phyloP scores from a whole-genome alignment of 92 coral and sea anemone genomes.

The Parazoanthus darwini region DNA sequence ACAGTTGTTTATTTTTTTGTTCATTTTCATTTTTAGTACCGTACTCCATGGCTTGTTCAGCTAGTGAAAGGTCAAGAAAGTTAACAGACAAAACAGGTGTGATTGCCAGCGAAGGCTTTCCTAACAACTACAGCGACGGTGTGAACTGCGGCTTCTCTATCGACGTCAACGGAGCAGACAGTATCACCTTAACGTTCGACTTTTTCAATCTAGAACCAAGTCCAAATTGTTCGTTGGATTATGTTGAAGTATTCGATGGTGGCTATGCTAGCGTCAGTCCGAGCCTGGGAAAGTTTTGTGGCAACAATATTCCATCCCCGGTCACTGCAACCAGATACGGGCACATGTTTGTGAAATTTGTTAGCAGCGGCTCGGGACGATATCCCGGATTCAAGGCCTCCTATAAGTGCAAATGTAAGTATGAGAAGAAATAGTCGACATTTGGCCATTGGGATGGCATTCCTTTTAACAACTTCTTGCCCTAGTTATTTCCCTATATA shows the following conservation, averaged over 20 bases:
- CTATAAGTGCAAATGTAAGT: slow-evolving; percentile 35
- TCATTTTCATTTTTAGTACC: slow-evolving; percentile 12
- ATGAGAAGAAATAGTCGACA: neutral
- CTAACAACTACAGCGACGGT: slow-evolving; percentile 28
- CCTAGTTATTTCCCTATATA: too few species aligned
- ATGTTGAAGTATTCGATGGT: slow-evolving; percentile 35
- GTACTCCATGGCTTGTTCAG: slow-evolving; percentile 22
- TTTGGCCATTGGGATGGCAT: too few species aligned
- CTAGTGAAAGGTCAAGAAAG: neutral
- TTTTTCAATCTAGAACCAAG: slow-evolving; percentile 20
- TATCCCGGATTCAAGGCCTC: slow-evolving; percentile 38
- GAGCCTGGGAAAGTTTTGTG: slow-evolving; percentile 38
- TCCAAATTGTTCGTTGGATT: slow-evolving; percentile 22
- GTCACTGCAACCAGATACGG: slow-evolving; percentile 30
- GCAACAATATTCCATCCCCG: slow-evolving; percentile 10
- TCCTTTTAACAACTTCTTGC: too few species aligned
- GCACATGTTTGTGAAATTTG: slow-evolving; percentile 27
- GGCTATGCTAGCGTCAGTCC: slow-evolving; percentile 14
- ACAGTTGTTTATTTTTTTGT: too few species aligned
- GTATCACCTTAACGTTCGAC: slow-evolving; percentile 31
- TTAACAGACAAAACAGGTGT: slow-evolving; percentile 19
- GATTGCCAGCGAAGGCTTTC: slow-evolving; percentile 31
- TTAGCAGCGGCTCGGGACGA: slow-evolving; percentile 22
- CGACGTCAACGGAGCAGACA: neutral
- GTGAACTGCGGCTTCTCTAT: slow-evolving; percentile 11